phyloP scores from a whole-genome alignment of 2,113 vertebrate genomes.

The Genyomyrus donnyi region DNA sequence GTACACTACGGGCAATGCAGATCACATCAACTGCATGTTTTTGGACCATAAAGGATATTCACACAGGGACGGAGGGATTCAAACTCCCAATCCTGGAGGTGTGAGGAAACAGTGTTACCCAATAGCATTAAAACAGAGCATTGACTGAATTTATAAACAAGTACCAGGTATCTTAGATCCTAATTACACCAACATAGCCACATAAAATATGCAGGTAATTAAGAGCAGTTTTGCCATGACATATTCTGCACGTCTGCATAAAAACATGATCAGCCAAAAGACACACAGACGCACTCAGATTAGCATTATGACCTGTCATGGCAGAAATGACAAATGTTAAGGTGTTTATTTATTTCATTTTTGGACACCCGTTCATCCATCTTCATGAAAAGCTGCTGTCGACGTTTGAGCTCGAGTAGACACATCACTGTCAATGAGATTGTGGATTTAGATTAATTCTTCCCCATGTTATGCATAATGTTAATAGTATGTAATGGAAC shows the following conservation, averaged over 20 bases:
- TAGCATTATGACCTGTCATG: conserved; percentile 2
- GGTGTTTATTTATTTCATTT: conserved; percentile 18
- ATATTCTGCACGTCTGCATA: neutral
- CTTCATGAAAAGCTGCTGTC: conserved; percentile 2
- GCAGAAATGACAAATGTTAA: conserved; percentile 4
- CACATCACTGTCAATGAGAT: neutral
- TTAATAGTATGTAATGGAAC: neutral
- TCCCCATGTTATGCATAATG: neutral
- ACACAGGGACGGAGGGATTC: neutral
- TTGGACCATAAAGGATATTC: neutral
- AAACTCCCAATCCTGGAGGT: neutral
- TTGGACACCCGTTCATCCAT: conserved; percentile 6
- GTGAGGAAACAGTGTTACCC: neutral
- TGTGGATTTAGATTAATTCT: neutral
- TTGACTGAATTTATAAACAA: neutral
- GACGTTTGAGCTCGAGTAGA: neutral
- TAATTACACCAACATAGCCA: neutral
- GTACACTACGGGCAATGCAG: neutral
- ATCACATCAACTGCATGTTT: neutral
- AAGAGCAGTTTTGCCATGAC: neutral
- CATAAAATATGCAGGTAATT: neutral
- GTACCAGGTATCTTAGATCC: neutral
- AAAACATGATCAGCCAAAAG: conserved; percentile 8
- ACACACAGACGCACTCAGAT: neutral
- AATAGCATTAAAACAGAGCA: neutral